Percentiles rank a stretch among this genome's conserved stretches.
Conservation (phyloP, 2,797 vertebrate genomes). For the Atherinosoma microstoma region DNA sequence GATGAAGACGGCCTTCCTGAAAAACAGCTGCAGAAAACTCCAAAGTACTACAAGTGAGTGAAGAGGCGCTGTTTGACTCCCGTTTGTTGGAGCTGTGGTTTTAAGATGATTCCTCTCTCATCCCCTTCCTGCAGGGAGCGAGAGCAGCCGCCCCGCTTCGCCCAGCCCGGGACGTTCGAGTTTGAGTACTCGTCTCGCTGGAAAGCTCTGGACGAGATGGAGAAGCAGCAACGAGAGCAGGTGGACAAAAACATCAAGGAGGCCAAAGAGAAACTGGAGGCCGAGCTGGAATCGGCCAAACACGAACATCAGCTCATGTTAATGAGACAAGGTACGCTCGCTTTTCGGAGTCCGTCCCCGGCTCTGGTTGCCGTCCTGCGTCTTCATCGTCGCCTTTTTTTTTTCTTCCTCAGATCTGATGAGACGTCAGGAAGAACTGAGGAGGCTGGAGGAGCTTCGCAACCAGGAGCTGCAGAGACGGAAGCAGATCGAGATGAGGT, state of each 20-base stretch:
- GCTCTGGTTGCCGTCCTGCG: neutral
- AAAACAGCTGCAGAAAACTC: slow-evolving; percentile 92
- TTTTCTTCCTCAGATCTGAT: slow-evolving; percentile 90
- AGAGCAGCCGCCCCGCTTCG: slow-evolving; percentile 92
- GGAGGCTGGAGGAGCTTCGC: slow-evolving; percentile 94
- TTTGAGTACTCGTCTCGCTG: slow-evolving; percentile 98
- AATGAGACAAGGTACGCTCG: slow-evolving; percentile 93
- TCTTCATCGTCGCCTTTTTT: too few species aligned
- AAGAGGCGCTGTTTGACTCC: neutral
- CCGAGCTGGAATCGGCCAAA: slow-evolving; percentile 97
- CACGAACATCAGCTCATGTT: slow-evolving; percentile 98
- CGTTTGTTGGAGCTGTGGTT: neutral
- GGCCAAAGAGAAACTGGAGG: slow-evolving; percentile 96
- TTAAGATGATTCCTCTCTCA: neutral
- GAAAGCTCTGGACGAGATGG: slow-evolving; percentile 98
- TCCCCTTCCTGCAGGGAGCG: slow-evolving; percentile 89
- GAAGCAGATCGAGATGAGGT: slow-evolving; percentile 97
- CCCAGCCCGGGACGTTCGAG: slow-evolving; percentile 97
- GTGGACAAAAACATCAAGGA: slow-evolving; percentile 96
- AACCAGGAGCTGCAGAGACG: slow-evolving; percentile 97
- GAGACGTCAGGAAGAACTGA: slow-evolving; percentile 95
- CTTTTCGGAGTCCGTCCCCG: neutral
- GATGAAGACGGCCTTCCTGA: slow-evolving; percentile 95
- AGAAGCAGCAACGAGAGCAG: slow-evolving; percentile 95
- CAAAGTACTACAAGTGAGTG: slow-evolving; percentile 94